Evolutionary conservation across 2,888 invertebrate species (phyloP), one percentile per base, ranked within the genome.

Genomic region (Oxycera nigricornis): DNA sequence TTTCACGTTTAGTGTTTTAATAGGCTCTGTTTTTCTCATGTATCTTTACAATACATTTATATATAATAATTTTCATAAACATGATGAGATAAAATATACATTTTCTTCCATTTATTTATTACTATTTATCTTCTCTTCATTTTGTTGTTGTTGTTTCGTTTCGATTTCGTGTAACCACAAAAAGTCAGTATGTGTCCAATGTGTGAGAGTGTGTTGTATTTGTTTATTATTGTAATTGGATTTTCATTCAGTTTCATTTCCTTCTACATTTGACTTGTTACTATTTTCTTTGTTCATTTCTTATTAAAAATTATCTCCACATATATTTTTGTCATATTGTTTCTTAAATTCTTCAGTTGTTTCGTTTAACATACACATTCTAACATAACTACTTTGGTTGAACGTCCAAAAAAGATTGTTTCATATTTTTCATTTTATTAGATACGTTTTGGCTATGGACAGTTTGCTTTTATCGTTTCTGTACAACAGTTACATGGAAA

Each of bases 11-110:
- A 70, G 35, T 70, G n/a, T 52, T 70, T 70, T 70, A 70, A 70
- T 70, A 70, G 70, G 70, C 70, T 70, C 31, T 70, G 46, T 26
- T 68, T 68, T 68, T 68, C 68, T 68, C 52, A 52, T 70, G 70
- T 70, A 52, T 70, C 26, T 70, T 70, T 70, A 70, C 55, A 70
- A 52, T 70, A 68, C 68, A 68, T 68, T 50, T 50, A 68, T 68
- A 68, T 65, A 68, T 52, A 52, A 75, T 74, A 41, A 65, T 74
- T 76, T 76, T 68, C 75, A 75, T 76, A 74, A 74, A 75, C 74
- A 75, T 75, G 76, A 76, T 76, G 76, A 76, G 75, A 75, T 76
- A 77, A 77, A 77, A 75, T 74, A 76, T 76, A 77, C 77, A 76
- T 75, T 74, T 61, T 72, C 52, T 72, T 57, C 57, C 65, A n/a